Evolutionary conservation across 2,797 vertebrate species (phyloP).

Genomic region (Acanthurus leucopareius): DNA sequence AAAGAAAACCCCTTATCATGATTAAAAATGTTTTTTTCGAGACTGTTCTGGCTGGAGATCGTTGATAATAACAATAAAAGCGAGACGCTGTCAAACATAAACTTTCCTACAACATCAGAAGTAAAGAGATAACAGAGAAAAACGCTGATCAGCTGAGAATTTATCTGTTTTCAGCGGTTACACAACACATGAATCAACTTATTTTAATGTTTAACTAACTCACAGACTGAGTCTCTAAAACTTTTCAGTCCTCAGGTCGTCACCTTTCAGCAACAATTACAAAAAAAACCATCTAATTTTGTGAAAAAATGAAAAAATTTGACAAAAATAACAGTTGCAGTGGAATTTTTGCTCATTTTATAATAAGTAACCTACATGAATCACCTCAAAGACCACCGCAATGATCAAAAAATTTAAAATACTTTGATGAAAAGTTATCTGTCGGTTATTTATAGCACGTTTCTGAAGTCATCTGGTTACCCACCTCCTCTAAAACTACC

Average conservation of each 20-base stretch:
- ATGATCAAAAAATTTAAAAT: neutral
- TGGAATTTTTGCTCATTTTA: too few relatives aligned
- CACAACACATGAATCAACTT: too few relatives aligned
- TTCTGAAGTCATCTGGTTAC: slow-evolving; percentile 28
- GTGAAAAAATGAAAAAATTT: too few relatives aligned
- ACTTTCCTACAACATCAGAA: neutral
- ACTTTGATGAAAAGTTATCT: neutral
- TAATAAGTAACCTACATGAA: too few relatives aligned
- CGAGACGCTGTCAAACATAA: neutral
- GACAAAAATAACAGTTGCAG: too few relatives aligned
- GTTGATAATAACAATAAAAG: neutral
- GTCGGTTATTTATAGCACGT: slow-evolving; percentile 15
- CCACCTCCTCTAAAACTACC: slow-evolving; percentile 29
- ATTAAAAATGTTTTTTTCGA: neutral
- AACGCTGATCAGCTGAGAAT: too few relatives aligned
- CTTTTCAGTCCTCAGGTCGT: neutral
- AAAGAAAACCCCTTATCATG: neutral
- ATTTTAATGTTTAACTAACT: neutral
- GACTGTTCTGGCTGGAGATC: neutral
- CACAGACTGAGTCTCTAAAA: neutral
- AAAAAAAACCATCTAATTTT: too few relatives aligned
- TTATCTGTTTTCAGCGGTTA: too few relatives aligned
- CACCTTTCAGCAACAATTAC: neutral
- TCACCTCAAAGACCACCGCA: too few relatives aligned
- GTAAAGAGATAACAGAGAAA: too few relatives aligned